Evolutionary conservation across 1,140 invertebrate species (phyloP).

Genomic region (Aleiodes sp.): DNA sequence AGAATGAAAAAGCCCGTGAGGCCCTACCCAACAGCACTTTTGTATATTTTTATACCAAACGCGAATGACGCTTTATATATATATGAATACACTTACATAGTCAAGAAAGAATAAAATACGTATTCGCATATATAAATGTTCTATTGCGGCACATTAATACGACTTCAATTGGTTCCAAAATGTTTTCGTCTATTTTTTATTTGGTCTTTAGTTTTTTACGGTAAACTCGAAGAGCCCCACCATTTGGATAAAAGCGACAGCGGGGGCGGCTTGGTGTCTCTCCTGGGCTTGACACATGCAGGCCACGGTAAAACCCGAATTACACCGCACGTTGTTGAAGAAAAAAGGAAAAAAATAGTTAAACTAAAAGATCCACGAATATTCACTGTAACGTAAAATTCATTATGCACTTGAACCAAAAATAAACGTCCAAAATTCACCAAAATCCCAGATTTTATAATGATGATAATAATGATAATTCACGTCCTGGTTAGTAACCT

Average conservation of each 20-base stretch:
- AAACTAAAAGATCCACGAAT: too few relatives aligned
- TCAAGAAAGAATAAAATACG: not conserved
- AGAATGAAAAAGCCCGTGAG: not conserved
- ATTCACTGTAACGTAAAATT: not conserved
- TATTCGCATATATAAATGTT: not conserved
- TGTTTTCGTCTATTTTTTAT: too few relatives aligned
- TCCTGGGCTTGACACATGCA: not conserved
- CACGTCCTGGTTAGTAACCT: constrained; percentile 56
- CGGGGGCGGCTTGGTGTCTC: not conserved
- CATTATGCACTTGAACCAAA: constrained; percentile 6
- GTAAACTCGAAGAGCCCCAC: not conserved
- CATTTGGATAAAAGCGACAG: not conserved
- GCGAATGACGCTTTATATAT: not conserved
- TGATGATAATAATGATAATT: not conserved
- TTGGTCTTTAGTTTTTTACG: too few relatives aligned
- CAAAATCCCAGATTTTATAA: constrained; percentile 5
- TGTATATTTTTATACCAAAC: not conserved
- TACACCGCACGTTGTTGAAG: too few relatives aligned
- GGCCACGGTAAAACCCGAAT: not conserved
- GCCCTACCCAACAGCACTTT: not conserved
- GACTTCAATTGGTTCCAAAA: not conserved
- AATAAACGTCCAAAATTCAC: not conserved
- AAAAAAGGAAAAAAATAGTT: too few relatives aligned
- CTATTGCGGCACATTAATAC: not conserved
- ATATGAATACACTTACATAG: constrained; percentile 8